Percentiles rank a stretch among this genome's conserved stretches.
phyloP scores from a whole-genome alignment of 2,888 invertebrate genomes.

The Trichogramma dendrolimi region DNA sequence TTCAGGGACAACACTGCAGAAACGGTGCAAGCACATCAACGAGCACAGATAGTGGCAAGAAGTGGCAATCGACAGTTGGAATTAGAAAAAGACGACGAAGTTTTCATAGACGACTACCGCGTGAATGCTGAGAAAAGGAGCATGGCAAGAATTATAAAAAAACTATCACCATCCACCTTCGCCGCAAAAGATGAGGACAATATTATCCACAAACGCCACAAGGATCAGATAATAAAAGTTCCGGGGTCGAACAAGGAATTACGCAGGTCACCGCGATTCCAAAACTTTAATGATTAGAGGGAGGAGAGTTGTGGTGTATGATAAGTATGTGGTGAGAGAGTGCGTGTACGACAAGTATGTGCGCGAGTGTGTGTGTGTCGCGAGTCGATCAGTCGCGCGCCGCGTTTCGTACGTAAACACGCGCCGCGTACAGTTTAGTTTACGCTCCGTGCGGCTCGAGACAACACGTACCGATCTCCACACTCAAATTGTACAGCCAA shows the following conservation, averaged over 20 bases:
- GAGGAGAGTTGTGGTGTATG: slow-evolving; percentile 23
- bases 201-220: slow-evolving; percentile 15
- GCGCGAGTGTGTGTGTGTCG: no score
- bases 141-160: slow-evolving; percentile 11
- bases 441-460: no score
- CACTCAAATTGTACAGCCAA: no score
- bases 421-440: no score
- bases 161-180: slow-evolving; percentile 20
- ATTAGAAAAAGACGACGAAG: slow-evolving; percentile 7
- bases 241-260: no score
- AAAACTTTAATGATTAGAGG: slow-evolving; percentile 10
- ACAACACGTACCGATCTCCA: no score
- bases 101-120: slow-evolving; percentile 12
- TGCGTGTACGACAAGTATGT: no score
- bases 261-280: slow-evolving; percentile 11
- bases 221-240: slow-evolving; percentile 24
- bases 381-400: no score
- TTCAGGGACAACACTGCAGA: slow-evolving; percentile 6
- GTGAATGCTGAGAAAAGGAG: slow-evolving; percentile 12
- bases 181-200: slow-evolving; percentile 11
- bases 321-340: no score
- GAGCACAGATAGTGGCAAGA: slow-evolving; percentile 16
- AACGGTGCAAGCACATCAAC: slow-evolving; percentile 16
- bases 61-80: slow-evolving; percentile 6
- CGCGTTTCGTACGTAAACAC: no score